These are phyloP conservation scores for Aphodius sticticus DNA, from an alignment of 2,888 invertebrate genomes.

Conservation along the genomic window DNA sequence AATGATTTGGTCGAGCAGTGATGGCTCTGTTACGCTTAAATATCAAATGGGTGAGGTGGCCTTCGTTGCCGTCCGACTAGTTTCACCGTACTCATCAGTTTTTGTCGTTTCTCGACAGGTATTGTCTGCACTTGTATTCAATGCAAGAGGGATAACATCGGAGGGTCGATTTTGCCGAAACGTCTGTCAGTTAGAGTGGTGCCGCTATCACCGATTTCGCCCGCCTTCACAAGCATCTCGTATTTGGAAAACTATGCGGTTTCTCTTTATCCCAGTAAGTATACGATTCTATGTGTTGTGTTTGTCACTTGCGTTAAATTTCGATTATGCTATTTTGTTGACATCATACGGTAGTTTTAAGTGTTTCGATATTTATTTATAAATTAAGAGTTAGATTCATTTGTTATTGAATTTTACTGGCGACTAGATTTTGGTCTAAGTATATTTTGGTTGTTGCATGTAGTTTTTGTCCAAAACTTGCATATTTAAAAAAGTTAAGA, in stretches of 20 bases:
- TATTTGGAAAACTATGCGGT: constrained; percentile 28
- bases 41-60: constrained; percentile 16
- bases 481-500: no score
- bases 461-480: no score
- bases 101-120: constrained; percentile 22
- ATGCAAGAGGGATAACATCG: constrained; percentile 26
- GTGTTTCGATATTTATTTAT: no score
- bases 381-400: no score
- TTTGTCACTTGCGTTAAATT: background rate
- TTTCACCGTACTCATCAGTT: background rate
- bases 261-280: constrained; percentile 22
- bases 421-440: no score
- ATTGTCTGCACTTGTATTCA: constrained; percentile 10
- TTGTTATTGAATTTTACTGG: no score
- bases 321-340: no score
- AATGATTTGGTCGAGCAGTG: constrained; percentile 14
- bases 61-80: background rate
- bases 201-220: constrained; percentile 7
- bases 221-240: background rate
- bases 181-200: constrained; percentile 27
- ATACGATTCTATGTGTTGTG: background rate
- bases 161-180: constrained; percentile 14
- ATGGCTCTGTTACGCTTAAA: constrained; percentile 23
- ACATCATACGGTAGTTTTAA: no score
- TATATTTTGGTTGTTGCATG: no score